These are phyloP conservation scores for Phengaris alcon DNA, from an alignment of 2,888 invertebrate genomes.

Conservation along the genomic window DNA sequence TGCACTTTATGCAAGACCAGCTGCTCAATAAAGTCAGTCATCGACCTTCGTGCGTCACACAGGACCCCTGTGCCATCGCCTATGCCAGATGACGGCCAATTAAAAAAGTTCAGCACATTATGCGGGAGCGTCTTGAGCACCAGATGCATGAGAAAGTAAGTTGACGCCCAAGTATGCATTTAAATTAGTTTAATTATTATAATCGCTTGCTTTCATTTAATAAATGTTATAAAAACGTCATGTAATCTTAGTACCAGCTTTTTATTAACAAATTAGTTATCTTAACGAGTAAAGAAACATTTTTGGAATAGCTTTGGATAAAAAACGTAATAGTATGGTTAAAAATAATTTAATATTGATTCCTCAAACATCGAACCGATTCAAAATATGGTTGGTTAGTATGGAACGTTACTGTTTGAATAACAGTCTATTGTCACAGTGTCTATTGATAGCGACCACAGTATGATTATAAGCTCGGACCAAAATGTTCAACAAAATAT, in stretches of 20 bases:
- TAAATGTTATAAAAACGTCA: background rate
- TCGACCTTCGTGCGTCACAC: slow-evolving; percentile 72
- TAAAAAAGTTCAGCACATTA: slow-evolving; percentile 77
- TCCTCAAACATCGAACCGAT: background rate
- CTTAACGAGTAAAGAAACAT: too few species aligned
- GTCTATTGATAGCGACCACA: slow-evolving; percentile 23
- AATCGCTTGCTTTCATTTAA: slow-evolving; percentile 7
- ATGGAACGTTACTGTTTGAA: background rate
- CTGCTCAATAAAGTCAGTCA: slow-evolving; percentile 68
- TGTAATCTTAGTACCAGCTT: too few species aligned
- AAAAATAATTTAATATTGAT: background rate
- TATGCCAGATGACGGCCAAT: slow-evolving; percentile 75
- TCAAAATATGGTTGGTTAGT: background rate
- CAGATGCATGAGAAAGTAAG: slow-evolving; percentile 54
- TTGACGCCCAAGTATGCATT: background rate
- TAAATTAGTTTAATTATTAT: slow-evolving; percentile 16
- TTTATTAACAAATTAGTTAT: too few species aligned
- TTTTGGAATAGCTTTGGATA: too few species aligned
- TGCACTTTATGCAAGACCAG: slow-evolving; percentile 45
- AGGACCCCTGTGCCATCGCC: slow-evolving; percentile 52
- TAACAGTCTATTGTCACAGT: slow-evolving; percentile 9
- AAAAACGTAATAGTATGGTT: background rate
- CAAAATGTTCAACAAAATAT: slow-evolving; percentile 35
- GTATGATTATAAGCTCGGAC: background rate
- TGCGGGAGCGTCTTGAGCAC: slow-evolving; percentile 66